Evolutionary conservation across 2,113 vertebrate genomes (phyloP), one percentile per base, ranked within the genome.

Genomic region (Crotophaga sulcirostris): DNA sequence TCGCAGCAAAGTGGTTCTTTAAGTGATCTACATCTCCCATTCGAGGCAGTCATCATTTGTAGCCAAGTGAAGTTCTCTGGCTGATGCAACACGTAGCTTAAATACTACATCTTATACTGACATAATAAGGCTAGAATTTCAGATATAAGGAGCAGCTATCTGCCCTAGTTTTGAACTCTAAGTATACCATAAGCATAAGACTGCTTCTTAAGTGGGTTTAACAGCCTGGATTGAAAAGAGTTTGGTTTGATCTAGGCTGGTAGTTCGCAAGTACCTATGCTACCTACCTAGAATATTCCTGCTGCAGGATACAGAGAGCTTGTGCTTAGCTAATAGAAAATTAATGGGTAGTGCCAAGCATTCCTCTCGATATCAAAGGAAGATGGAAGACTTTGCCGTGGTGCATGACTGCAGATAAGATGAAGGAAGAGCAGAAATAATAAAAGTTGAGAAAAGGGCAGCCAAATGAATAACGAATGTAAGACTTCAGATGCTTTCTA

Each of bases 401-500:
- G 25, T 86, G 34, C 28, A 42, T 47, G 42, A 72, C 56, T 86
- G 49, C 18, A 85, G 76, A 42, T 78, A 64, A 86, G 52, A 78
- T 49, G 40, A 93, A 91, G 42, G 52, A 84, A 88, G 86, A 78
- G 59, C 47, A 86, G 51, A 96, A 92, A 90, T 75, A 88, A 83
- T 74, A 80, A 18, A 84, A 88, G 68, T 92, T 87, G 51, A 64
- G 6, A 83, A 96, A 90, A 70, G 64, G 33, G 31, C 29, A 96
- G 80, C 51, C 88, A 90, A 92, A 95, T 60, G 24, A 93, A 84
- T 92, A 85, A 94, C 33, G 28, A 84, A 75, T 89, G 31, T 88
- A 81, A 68, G 54, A 67, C 40, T 86, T 91, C 63, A 55, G 55
- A 86, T 45, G 7, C 33, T 87, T 88, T 91, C 42, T 34, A 63